Evolutionary conservation across 2,797 vertebrate genomes (phyloP).

Genomic region (Sebastes alutus): DNA sequence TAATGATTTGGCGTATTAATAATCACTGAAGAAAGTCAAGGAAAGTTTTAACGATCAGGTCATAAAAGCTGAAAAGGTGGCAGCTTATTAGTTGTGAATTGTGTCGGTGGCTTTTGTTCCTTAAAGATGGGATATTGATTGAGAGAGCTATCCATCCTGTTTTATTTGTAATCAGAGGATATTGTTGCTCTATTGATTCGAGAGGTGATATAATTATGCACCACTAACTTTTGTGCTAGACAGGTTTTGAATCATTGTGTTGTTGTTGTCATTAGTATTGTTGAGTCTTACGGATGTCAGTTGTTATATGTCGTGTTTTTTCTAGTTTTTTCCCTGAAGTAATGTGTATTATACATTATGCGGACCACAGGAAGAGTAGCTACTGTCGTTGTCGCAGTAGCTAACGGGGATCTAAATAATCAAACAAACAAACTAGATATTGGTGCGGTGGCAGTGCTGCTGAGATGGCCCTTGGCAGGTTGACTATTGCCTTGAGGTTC

Average conservation of each 20-base stretch:
- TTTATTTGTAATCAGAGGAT: neutral
- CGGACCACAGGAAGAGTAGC: neutral
- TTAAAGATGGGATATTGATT: neutral
- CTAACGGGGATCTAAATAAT: neutral
- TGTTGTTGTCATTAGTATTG: neutral
- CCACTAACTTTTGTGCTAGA: neutral
- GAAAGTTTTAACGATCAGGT: neutral
- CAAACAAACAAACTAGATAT: neutral
- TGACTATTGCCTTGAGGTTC: constrained; percentile 34
- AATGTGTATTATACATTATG: neutral
- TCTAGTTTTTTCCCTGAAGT: neutral
- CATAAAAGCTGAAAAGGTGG: neutral
- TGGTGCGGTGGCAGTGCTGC: neutral
- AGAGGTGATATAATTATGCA: neutral
- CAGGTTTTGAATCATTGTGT: neutral
- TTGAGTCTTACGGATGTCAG: neutral
- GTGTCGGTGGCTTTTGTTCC: neutral
- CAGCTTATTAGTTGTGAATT: neutral
- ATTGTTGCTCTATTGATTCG: neutral
- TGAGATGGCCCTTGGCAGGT: constrained; percentile 52
- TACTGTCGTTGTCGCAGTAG: neutral
- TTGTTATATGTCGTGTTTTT: neutral
- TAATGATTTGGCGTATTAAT: neutral
- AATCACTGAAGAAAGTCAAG: neutral
- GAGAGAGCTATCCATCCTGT: neutral